Base-by-base conservation (phyloP, 2,888 invertebrate species). In the Drosophila borborema region DNA sequence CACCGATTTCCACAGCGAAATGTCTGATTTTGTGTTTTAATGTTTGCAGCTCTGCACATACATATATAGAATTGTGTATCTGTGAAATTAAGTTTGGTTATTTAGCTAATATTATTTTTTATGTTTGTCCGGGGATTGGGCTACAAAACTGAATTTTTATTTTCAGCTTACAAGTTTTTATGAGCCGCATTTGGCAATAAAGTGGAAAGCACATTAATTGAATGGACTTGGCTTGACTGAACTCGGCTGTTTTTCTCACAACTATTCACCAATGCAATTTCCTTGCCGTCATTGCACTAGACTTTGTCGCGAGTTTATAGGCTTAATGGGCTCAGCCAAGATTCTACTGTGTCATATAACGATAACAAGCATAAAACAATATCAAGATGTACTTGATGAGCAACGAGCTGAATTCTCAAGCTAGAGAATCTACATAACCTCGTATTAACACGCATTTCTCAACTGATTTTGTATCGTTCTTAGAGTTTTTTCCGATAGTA, bases 131-230 rank as follows among this genome's bases (percentile, higher is more conserved):
- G 38, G 55, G 59, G 58, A 62, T 64, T 76, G 71, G 49, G 16
- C 38, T 16, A 48, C 36, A 64, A 68, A 74, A 64, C 63, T 61
- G 58, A 71, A 65, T 65, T 80, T 77, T 69, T 80, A 63, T 66
- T 68, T 66, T 45, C 31, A 64, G 77, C 77, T 80, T 77, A 68
- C 58, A 55, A 61, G 60, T 56, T 77, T 72, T 80, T 66, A 80
- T 80, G 67, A 45, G 23, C 28, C 18, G 53, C 41, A 45, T 18
- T 63, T 74, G 62, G 59, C 46, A 69, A 65, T 84, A 84, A 84
- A 81, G 63, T 75, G 72, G 65, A 65, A 53, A 36, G 46, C 31
- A 74, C 76, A 75, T 80, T 82, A 82, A 87, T 85, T 80, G 80
- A 80, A 82, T 73, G 67, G 64, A 69, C 72, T 68, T 55, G 62